Evolutionary conservation across 1,140 invertebrate species (phyloP).

Genomic region (Paraescarpia echinospica): DNA sequence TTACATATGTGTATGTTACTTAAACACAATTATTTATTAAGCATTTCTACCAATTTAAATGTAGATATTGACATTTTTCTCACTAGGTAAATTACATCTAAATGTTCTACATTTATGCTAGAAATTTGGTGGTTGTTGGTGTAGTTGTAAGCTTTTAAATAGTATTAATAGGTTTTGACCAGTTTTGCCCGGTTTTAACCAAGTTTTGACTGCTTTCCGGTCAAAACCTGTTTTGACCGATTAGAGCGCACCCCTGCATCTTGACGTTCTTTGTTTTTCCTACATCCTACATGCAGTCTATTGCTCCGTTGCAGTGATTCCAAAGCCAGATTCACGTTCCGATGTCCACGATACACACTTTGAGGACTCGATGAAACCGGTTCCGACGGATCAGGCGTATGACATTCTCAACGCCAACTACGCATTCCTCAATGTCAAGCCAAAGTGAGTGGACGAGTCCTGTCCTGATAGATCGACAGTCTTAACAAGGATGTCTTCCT

Average conservation of each 20-base stretch:
- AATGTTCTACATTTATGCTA: too few relatives aligned
- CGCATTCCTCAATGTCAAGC: constrained; percentile 70
- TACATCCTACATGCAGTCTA: not conserved
- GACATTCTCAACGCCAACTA: constrained; percentile 70
- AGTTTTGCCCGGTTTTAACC: too few relatives aligned
- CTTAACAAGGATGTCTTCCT: not conserved
- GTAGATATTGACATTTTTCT: too few relatives aligned
- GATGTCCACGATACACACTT: not conserved
- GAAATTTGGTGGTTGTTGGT: too few relatives aligned
- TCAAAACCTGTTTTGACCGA: too few relatives aligned
- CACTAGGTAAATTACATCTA: too few relatives aligned
- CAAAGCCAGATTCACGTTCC: not conserved
- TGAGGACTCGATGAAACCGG: constrained; percentile 11
- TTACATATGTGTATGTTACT: too few relatives aligned
- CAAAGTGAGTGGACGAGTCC: constrained; percentile 59
- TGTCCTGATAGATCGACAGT: constrained; percentile 19
- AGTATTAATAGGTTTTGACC: too few relatives aligned
- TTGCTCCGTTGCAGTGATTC: not conserved
- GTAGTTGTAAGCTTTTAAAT: too few relatives aligned
- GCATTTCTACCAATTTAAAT: too few relatives aligned
- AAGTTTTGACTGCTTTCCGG: too few relatives aligned
- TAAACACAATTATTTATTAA: too few relatives aligned
- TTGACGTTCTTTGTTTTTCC: not conserved
- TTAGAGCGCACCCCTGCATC: not conserved
- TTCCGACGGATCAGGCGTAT: constrained; percentile 37